Conservation (phyloP, 2,888 invertebrate genomes). For the Cataglyphis altisquamis region DNA sequence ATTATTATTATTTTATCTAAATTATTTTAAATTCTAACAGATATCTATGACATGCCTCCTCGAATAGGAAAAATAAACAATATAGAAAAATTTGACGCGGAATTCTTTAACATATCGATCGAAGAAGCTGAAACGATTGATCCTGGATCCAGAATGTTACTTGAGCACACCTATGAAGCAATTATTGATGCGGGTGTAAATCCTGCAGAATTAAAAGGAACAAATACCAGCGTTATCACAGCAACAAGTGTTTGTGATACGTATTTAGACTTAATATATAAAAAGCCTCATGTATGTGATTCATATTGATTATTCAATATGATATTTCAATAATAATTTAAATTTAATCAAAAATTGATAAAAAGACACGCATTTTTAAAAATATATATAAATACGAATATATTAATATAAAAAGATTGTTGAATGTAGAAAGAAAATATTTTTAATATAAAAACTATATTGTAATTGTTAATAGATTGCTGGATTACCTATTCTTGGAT, state of each 20-base stretch:
- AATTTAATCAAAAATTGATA: background rate
- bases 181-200: conserved; percentile 87
- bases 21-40: conserved; percentile 69
- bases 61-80: conserved; percentile 91
- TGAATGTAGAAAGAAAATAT: background rate
- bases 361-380: background rate
- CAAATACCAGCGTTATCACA: conserved; percentile 91
- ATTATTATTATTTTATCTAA: background rate
- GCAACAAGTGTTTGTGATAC: conserved; percentile 92
- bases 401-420: background rate
- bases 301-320: background rate
- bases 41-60: conserved; percentile 91
- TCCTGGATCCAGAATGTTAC: conserved; percentile 88
- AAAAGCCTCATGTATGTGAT: background rate
- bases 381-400: background rate
- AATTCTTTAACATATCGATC: conserved; percentile 87
- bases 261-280: conserved; percentile 80
- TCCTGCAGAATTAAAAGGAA: conserved; percentile 89
- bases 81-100: conserved; percentile 78
- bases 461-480: conserved; percentile 83
- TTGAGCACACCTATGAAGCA: conserved; percentile 89
- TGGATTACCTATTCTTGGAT: conserved; percentile 86
- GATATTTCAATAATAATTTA: too few species aligned
- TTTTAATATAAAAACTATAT: background rate
- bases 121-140: conserved; percentile 88